Evolutionary conservation across 2,888 invertebrate genomes (phyloP).

Genomic region (Temnothorax unifasciatus): DNA sequence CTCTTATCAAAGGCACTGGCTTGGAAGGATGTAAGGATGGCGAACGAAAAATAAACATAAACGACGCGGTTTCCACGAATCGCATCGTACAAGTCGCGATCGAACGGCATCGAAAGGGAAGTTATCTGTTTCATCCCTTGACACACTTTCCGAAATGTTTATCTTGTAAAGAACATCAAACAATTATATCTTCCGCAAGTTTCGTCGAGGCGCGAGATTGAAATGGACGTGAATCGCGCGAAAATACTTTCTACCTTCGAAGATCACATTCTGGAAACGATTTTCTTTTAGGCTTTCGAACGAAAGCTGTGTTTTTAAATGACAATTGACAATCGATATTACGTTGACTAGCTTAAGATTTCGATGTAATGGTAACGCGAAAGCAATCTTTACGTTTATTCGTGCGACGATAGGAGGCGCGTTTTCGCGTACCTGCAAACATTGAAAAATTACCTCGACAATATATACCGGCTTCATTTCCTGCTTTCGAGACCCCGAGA

Average conservation of each 20-base stretch:
- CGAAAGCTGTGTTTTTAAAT: not conserved
- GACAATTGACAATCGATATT: too few species aligned
- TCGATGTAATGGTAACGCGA: not conserved
- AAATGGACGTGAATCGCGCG: slow-evolving; percentile 46
- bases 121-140: slow-evolving; percentile 73
- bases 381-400: not conserved
- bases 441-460: slow-evolving; percentile 8
- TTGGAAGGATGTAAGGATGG: slow-evolving; percentile 33
- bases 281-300: not conserved
- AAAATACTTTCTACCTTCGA: slow-evolving; percentile 40
- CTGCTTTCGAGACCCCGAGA: slow-evolving; percentile 5
- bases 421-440: slow-evolving; percentile 9
- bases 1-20: slow-evolving; percentile 47
- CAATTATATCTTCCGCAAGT: slow-evolving; percentile 74
- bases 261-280: slow-evolving; percentile 4
- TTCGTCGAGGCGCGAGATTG: slow-evolving; percentile 62
- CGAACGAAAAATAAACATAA: slow-evolving; percentile 41
- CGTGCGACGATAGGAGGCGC: not conserved
- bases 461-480: slow-evolving; percentile 9
- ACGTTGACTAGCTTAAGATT: not conserved
- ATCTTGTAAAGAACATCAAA: slow-evolving; percentile 70
- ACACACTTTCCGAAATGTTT: slow-evolving; percentile 63
- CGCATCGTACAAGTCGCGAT: slow-evolving; percentile 62
- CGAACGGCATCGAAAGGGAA: slow-evolving; percentile 72
- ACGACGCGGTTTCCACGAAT: slow-evolving; percentile 42